phyloP scores from a whole-genome alignment of 2,797 vertebrate species.

The Leuciscus waleckii region DNA sequence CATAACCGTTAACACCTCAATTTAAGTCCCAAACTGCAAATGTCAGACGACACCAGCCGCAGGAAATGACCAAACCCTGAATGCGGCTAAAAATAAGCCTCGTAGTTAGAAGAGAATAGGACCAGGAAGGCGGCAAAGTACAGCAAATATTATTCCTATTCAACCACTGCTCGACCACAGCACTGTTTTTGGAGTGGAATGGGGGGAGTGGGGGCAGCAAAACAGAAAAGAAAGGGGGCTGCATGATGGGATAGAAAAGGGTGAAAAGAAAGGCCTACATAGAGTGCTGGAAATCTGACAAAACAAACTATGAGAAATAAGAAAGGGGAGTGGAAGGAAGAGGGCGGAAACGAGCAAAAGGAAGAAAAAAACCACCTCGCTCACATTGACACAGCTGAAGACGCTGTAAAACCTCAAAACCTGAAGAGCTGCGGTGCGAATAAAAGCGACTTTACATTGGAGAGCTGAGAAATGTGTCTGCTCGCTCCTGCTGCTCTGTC shows the following conservation, averaged over 20 bases:
- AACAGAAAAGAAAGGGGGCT: conserved; percentile 9
- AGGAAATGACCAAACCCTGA: conserved; percentile 79
- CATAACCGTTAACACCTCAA: conserved; percentile 17
- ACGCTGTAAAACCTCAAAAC: conserved; percentile 40
- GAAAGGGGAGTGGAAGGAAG: conserved; percentile 38
- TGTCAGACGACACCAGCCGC: conserved; percentile 64
- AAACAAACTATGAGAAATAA: conserved; percentile 48
- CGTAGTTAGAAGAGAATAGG: conserved; percentile 77
- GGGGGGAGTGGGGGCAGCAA: background rate
- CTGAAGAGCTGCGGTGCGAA: conserved; percentile 15
- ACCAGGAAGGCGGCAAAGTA: conserved; percentile 71
- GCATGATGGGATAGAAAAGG: conserved; percentile 30
- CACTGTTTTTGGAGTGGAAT: conserved; percentile 61
- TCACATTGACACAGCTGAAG: conserved; percentile 45
- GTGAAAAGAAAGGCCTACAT: conserved; percentile 34
- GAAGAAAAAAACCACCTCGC: conserved; percentile 18
- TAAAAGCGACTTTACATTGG: background rate
- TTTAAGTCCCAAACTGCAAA: conserved; percentile 40
- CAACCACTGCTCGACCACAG: conserved; percentile 70
- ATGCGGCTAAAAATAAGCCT: conserved; percentile 78
- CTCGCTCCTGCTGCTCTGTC: background rate
- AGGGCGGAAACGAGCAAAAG: conserved; percentile 47
- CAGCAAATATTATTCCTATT: conserved; percentile 81
- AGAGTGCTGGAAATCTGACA: conserved; percentile 50
- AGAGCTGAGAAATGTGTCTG: conserved; percentile 50